A percentile compares a stretch with the other conserved stretches of the same genome.
Evolutionary conservation across 1,140 invertebrate genomes (phyloP).

Genomic region (Notospermus geniculatus): DNA sequence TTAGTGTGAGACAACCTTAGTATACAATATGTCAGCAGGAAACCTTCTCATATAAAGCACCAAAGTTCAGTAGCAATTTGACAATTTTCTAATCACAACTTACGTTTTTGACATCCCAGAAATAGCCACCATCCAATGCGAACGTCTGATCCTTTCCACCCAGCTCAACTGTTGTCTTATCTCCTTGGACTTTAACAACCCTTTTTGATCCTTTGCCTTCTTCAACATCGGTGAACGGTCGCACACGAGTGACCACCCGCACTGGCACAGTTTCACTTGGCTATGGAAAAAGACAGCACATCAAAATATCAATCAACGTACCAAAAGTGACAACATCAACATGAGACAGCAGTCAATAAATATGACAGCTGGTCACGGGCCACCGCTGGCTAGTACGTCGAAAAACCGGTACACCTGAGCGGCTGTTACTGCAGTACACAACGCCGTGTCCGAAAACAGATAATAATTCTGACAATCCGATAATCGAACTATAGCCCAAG

Average conservation of each 20-base stretch:
- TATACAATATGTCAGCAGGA: background rate
- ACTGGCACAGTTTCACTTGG: conserved; percentile 38
- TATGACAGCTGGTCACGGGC: too few relatives aligned
- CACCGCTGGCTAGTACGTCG: too few relatives aligned
- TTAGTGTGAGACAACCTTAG: background rate
- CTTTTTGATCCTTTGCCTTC: conserved; percentile 34
- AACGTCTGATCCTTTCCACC: conserved; percentile 46
- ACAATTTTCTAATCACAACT: conserved; percentile 20
- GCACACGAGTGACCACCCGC: conserved; percentile 33
- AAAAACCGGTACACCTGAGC: too few relatives aligned
- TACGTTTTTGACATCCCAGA: conserved; percentile 38
- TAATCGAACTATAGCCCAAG: too few relatives aligned
- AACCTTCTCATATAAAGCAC: background rate
- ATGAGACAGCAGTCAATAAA: too few relatives aligned
- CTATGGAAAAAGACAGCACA: conserved; percentile 26
- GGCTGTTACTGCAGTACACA: too few relatives aligned
- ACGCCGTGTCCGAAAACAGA: too few relatives aligned
- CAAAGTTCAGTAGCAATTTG: background rate
- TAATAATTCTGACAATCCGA: too few relatives aligned
- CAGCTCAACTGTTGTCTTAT: conserved; percentile 36
- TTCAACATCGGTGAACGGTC: conserved; percentile 40
- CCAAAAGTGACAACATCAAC: too few relatives aligned
- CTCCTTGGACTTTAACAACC: conserved; percentile 33
- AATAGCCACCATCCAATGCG: conserved; percentile 40
- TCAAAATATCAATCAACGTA: too few relatives aligned